Evolutionary conservation across 2,888 invertebrate genomes (phyloP).

Genomic region (Strigamia transsilvanica): DNA sequence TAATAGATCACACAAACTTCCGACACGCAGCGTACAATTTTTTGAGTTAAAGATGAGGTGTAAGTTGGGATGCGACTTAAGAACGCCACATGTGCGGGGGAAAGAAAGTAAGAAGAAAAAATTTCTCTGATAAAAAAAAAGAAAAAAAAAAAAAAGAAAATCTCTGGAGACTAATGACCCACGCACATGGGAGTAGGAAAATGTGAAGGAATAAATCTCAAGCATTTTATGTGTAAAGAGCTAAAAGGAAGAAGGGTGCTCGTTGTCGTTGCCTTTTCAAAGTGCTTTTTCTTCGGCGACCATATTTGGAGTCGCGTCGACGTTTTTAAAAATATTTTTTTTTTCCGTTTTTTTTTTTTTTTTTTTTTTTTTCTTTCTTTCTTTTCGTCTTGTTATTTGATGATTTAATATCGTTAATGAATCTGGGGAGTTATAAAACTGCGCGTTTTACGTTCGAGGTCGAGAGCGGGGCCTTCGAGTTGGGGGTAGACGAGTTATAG

Average conservation of each 20-base stretch:
- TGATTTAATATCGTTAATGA: conserved; percentile 26
- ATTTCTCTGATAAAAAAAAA: too few species aligned
- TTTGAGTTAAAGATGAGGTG: background rate
- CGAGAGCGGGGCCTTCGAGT: conserved; percentile 30
- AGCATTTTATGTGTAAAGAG: background rate
- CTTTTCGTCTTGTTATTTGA: background rate
- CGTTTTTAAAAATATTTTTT: background rate
- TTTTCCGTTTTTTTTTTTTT: background rate
- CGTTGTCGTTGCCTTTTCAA: background rate
- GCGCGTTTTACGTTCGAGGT: conserved; percentile 13
- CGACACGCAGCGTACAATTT: background rate
- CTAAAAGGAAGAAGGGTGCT: conserved; percentile 7
- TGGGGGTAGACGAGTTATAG: conserved; percentile 27
- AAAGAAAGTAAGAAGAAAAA: background rate
- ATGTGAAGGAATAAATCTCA: background rate
- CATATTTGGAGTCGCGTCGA: conserved; percentile 3
- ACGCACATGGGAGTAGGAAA: background rate
- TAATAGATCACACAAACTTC: background rate
- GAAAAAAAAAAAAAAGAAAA: background rate
- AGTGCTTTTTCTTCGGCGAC: background rate
- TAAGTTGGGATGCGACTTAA: background rate
- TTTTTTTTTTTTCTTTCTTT: background rate
- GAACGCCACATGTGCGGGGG: background rate
- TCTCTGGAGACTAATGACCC: conserved; percentile 14
- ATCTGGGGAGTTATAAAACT: conserved; percentile 20